Conservation (phyloP, 2,888 invertebrate species). For the Plebejus argus region DNA sequence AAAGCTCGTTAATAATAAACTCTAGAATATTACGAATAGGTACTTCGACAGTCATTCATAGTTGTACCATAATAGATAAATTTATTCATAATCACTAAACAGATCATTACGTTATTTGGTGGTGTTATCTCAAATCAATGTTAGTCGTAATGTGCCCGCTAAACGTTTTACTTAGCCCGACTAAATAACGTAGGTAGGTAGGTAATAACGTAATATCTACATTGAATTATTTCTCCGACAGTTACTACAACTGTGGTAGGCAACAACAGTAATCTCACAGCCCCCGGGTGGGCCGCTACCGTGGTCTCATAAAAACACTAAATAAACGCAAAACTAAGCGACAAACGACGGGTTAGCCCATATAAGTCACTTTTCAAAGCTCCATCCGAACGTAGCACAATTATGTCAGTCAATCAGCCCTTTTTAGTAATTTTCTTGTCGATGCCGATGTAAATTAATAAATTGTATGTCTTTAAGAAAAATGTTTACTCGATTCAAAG, state of each 20-base stretch:
- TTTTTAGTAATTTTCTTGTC: conserved; percentile 28
- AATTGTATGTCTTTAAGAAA: not conserved
- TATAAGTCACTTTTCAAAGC: conserved; percentile 21
- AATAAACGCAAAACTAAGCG: not conserved
- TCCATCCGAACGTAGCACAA: conserved; percentile 30
- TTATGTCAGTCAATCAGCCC: conserved; percentile 36
- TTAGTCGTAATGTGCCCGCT: no score
- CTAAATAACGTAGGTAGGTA: no score
- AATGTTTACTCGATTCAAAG: not conserved
- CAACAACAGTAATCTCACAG: not conserved
- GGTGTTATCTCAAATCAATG: no score
- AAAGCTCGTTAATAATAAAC: no score
- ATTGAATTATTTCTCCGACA: no score
- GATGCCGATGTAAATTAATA: conserved; percentile 1
- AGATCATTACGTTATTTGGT: no score
- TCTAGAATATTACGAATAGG: no score
- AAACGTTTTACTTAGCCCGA: no score
- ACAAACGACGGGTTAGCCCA: not conserved
- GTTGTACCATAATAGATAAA: no score
- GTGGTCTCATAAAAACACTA: not conserved
- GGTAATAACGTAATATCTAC: no score
- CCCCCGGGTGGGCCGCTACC: conserved; percentile 13
- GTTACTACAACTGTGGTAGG: not conserved
- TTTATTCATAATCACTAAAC: no score
- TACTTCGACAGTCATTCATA: no score